Base-by-base conservation (phyloP, 2,113 vertebrate genomes). In the Rhipidura dahli region DNA sequence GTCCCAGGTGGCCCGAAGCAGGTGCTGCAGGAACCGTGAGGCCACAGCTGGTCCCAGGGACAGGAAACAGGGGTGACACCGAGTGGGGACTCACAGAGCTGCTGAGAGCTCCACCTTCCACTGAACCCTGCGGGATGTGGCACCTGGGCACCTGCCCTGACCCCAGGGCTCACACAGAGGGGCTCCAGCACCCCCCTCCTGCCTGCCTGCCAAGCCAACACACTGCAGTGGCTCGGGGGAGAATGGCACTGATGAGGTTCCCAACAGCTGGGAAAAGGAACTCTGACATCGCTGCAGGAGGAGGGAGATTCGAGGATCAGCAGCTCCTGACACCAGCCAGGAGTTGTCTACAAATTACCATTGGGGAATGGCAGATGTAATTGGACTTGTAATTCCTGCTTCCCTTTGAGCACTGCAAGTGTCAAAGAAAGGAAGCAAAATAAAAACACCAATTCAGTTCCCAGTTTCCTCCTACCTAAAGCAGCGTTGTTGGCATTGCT, bases 211-310 rank as follows among this genome's bases (percentile, higher is more conserved):
- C 30, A 17, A 50, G 68, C n/a, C 76, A 86, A 5, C 47, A 23
- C 22, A 0, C 30, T 42, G 35, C 16, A 22, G 3, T 1, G 37
- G 33, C 7, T 11, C 0, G 20, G 68, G 10, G 45, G 49, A 73
- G 20, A 6, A 37, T 13, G 31, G 45, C 6, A n/a, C 8, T 15
- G 7, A 15, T 7, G 2, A 44, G 10, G n/a, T 30, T 75, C 15
- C 45, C 60, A 49, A 6, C 16, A 31, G 10, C 0, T 35, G 57
- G 63, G 9, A 54, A 81, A 82, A 44, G 28, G 35, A 59, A 31
- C 20, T 7, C 39, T 83, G 83, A 64, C 47, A 19, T 5, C 61
- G 23, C 39, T 14, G 1, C 16, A 18, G 16, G 2, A n/a, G 59
- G 28, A 65, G 22, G 77, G 50, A 65, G 45, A 42, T 6, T 19